Conservation (phyloP, 2,113 vertebrate genomes). For the Eptesicus fuscus region DNA sequence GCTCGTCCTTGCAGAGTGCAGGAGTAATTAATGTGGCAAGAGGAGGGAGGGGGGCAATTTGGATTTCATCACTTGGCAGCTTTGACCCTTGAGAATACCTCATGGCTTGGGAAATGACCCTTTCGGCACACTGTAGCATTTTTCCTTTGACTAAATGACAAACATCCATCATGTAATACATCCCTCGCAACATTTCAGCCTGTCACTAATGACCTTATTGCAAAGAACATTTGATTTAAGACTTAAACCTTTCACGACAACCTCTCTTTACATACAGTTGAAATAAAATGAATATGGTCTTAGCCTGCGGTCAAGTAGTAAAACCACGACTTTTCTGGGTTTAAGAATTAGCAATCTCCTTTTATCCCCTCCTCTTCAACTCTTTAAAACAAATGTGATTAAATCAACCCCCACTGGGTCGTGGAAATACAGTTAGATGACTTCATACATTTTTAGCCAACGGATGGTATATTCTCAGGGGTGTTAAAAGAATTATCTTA, state of each 20-base stretch:
- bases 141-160: slow-evolving; percentile 54
- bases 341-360: slow-evolving; percentile 42
- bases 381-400: slow-evolving; percentile 54
- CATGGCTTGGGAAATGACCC: slow-evolving; percentile 58
- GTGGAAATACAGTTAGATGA: slow-evolving; percentile 48
- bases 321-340: slow-evolving; percentile 60
- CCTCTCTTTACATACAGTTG: slow-evolving; percentile 69
- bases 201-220: slow-evolving; percentile 78
- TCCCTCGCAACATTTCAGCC: slow-evolving; percentile 70
- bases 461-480: slow-evolving; percentile 43
- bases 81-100: slow-evolving; percentile 29
- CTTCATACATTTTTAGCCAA: slow-evolving; percentile 64
- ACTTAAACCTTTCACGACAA: slow-evolving; percentile 76
- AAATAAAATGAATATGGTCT: slow-evolving; percentile 76
- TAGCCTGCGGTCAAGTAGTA: slow-evolving; percentile 72
- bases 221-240: slow-evolving; percentile 79
- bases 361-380: fast-evolving
- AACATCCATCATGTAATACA: slow-evolving; percentile 68
- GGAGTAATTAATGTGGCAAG: background rate
- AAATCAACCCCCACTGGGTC: slow-evolving; percentile 32
- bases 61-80: background rate
- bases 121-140: slow-evolving; percentile 55
- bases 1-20: background rate
- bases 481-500: slow-evolving; percentile 69
- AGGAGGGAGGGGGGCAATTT: background rate